A percentile compares a stretch with the other conserved stretches of the same genome.
These are phyloP conservation scores for Hippotragus niger DNA, from an alignment of 2,113 vertebrate genomes.

Conservation along the genomic window DNA sequence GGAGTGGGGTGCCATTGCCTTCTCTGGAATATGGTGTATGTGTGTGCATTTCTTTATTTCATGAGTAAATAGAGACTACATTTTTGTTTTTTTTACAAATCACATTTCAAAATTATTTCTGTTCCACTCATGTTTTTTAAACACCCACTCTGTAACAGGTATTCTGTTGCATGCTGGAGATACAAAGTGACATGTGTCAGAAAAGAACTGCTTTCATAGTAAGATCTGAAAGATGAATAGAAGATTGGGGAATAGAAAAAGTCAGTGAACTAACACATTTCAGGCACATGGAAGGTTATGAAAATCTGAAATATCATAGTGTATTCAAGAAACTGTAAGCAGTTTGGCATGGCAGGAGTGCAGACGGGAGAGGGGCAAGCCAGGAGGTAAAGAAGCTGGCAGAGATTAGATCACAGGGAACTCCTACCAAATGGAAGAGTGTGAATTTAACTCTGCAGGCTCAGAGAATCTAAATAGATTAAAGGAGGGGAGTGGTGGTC, in stretches of 20 bases:
- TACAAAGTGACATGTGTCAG: constrained; percentile 13
- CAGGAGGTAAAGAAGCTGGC: not conserved
- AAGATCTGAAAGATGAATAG: not conserved
- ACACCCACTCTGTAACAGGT: not conserved
- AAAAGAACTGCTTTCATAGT: not conserved
- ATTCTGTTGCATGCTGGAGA: not conserved
- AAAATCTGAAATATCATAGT: not conserved
- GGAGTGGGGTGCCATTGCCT: too few species aligned
- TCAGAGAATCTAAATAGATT: not conserved
- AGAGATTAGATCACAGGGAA: not conserved
- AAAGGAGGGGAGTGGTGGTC: not conserved
- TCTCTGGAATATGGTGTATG: not conserved
- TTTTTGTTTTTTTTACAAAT: not conserved
- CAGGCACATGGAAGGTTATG: not conserved
- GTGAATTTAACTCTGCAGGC: not conserved
- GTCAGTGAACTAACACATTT: not conserved
- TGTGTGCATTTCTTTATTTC: constrained; percentile 8
- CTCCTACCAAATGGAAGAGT: not conserved
- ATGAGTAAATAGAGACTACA: not conserved
- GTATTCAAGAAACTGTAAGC: not conserved
- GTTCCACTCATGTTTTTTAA: not conserved
- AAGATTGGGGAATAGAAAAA: not conserved
- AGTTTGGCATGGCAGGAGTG: not conserved
- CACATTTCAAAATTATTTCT: constrained; percentile 39
- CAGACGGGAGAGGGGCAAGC: not conserved